A percentile compares a stretch with the other conserved stretches of the same genome.
Evolutionary conservation across 2,888 invertebrate genomes (phyloP).

Genomic region (Blastobasis lacticolella): DNA sequence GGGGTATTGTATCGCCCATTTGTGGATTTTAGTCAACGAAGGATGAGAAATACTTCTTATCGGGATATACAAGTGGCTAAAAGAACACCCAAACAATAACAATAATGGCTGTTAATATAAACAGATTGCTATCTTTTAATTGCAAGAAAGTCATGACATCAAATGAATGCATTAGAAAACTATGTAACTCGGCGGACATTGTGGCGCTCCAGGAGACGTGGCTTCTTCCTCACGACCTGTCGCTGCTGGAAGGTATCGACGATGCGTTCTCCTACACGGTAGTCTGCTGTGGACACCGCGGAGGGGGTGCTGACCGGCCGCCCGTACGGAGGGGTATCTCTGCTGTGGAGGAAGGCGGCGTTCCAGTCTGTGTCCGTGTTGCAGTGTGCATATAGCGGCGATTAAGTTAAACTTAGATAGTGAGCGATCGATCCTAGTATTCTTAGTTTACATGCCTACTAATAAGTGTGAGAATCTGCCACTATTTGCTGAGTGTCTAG

Average conservation of each 20-base stretch:
- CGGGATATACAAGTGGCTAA: too few relatives aligned
- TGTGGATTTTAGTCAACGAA: too few relatives aligned
- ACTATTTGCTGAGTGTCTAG: not conserved
- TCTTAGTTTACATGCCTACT: not conserved
- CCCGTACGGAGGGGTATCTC: constrained; percentile 3
- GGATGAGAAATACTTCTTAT: too few relatives aligned
- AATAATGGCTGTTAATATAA: not conserved
- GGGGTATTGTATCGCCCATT: too few relatives aligned
- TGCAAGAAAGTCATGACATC: not conserved
- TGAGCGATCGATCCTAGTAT: not conserved
- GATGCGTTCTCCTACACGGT: not conserved
- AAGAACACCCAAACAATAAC: too few relatives aligned
- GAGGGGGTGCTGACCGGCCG: constrained; percentile 1
- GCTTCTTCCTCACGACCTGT: not conserved
- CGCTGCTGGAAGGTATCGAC: not conserved
- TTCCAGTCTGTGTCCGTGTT: not conserved
- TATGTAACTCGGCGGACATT: not conserved
- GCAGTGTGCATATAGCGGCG: not conserved
- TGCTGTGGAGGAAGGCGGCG: constrained; percentile 1
- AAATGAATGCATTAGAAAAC: not conserved
- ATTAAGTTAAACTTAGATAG: not conserved
- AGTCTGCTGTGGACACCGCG: constrained; percentile 2
- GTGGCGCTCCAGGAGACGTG: not conserved
- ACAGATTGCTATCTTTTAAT: not conserved
- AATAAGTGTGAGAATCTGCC: not conserved